phyloP scores from a whole-genome alignment of 2,113 vertebrate genomes.

The Ranitomeya variabilis region DNA sequence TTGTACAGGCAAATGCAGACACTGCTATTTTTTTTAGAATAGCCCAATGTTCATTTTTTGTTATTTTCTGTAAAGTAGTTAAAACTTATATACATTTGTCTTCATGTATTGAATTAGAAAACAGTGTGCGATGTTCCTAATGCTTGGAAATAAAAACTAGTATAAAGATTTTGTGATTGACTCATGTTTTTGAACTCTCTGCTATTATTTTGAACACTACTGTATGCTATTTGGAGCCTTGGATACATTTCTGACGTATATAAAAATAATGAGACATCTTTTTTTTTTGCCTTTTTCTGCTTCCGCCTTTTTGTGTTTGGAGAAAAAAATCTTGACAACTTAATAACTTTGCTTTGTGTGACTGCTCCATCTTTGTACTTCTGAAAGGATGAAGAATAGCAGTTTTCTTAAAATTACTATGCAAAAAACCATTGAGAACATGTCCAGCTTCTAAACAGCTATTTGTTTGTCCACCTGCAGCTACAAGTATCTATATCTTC shows the following conservation, averaged over 20 bases:
- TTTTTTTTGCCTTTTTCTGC: background rate
- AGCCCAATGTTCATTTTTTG: too few species aligned
- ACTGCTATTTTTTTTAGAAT: too few species aligned
- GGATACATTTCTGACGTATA: background rate
- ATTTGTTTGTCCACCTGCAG: background rate
- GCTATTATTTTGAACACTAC: too few species aligned
- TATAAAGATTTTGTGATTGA: too few species aligned
- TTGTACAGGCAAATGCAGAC: too few species aligned
- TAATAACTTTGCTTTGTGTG: slow-evolving; percentile 15
- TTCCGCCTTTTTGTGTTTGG: background rate
- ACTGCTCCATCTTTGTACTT: background rate
- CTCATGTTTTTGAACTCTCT: too few species aligned
- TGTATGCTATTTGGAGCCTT: background rate
- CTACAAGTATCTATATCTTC: slow-evolving; percentile 4
- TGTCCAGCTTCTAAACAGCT: slow-evolving; percentile 3
- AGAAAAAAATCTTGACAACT: slow-evolving; percentile 25
- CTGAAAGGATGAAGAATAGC: background rate
- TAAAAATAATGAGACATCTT: slow-evolving; percentile 10
- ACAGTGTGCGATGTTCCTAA: too few species aligned
- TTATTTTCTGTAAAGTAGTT: too few species aligned
- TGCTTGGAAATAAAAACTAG: too few species aligned
- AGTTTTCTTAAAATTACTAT: slow-evolving; percentile 1
- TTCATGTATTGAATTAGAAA: too few species aligned
- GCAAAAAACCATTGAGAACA: background rate
- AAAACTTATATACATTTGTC: too few species aligned